phyloP scores from a whole-genome alignment of 2,797 vertebrate genomes.

The Cryptoblepharus egeriae region DNA sequence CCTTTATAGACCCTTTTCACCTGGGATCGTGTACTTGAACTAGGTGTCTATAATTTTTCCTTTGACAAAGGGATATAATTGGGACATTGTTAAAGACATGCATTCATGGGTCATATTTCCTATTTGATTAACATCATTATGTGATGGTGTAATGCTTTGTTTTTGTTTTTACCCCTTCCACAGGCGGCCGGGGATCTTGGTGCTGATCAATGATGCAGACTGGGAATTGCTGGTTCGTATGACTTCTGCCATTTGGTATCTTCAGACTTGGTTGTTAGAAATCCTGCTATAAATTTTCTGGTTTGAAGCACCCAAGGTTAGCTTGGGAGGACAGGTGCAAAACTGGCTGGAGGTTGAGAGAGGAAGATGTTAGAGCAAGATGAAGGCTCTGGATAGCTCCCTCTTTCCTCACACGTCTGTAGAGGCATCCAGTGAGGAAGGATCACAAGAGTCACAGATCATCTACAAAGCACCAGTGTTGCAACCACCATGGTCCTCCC shows the following conservation, averaged over 20 bases:
- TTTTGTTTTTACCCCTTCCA: too few species aligned
- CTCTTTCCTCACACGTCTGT: too few species aligned
- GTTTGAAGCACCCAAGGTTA: too few species aligned
- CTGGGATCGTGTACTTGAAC: background rate
- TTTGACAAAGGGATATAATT: background rate
- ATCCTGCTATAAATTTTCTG: background rate
- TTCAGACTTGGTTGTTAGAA: constrained; percentile 46
- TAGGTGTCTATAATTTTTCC: too few species aligned
- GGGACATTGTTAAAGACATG: background rate
- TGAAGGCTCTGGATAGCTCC: too few species aligned
- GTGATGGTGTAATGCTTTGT: constrained; percentile 39
- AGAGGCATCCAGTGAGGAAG: too few species aligned
- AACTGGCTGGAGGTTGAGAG: background rate
- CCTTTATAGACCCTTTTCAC: background rate
- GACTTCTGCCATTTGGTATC: constrained; percentile 51
- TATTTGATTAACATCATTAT: constrained; percentile 23
- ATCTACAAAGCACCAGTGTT: too few species aligned
- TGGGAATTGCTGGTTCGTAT: constrained; percentile 97
- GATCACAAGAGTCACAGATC: too few species aligned
- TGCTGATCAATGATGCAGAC: constrained; percentile 97
- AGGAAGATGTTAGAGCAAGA: background rate
- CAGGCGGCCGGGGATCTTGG: constrained; percentile 97
- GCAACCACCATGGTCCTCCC: too few species aligned
- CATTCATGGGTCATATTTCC: constrained; percentile 25
- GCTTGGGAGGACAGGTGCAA: background rate